Base-by-base conservation (phyloP, 2,113 vertebrate genomes). In the Prolemur simus region DNA sequence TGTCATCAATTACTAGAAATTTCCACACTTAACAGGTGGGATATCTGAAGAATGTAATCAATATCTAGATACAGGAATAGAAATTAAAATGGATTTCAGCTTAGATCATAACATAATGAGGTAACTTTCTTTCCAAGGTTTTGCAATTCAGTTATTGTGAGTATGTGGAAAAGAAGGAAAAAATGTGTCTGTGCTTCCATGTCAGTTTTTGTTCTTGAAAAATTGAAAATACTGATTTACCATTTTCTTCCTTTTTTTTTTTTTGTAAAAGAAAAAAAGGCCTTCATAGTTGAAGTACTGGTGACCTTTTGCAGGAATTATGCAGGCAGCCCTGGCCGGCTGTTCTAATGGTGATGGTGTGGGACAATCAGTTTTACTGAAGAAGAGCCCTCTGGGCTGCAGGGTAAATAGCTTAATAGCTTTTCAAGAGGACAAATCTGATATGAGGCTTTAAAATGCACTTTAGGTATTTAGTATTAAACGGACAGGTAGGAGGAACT, bases 231-330 rank as follows among this genome's bases (percentile, higher is more conserved):
- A 10, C 86, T 97, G 68, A 91, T 77, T 95, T 97, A 87, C 60
- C 58, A 34, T 95, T 91, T 95, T 93, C 12, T 81, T 42, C 3
- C 29, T 12, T 29, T 95, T 88, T 74, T 76, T 49, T 56, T 64
- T 49, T 81, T 25, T n/a, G 3, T 45, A 47, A 89, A 77, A 90
- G 49, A 86, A 96, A 95, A 95, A 94, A n/a, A 52, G 95, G 11
- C 47, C 68, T 98, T 98, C 94, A 27, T 93, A 93, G 95, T 87
- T 96, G 91, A 97, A 91, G 91, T 73, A 63, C 84, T 81, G 60
- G 95, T 96, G 97, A 98, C 95, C 95, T 97, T 98, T 98, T 76
- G 32, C n/a, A 64, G 89, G 95, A 96, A 90, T 95, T 96, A 91
- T 95, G 8, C 86, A 97, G 82, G 8, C 78, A 81, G 68, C 37